Evolutionary conservation across 2,797 vertebrate genomes (phyloP), one percentile per base, ranked within the genome.

Genomic region (Eospalax fontanierii): DNA sequence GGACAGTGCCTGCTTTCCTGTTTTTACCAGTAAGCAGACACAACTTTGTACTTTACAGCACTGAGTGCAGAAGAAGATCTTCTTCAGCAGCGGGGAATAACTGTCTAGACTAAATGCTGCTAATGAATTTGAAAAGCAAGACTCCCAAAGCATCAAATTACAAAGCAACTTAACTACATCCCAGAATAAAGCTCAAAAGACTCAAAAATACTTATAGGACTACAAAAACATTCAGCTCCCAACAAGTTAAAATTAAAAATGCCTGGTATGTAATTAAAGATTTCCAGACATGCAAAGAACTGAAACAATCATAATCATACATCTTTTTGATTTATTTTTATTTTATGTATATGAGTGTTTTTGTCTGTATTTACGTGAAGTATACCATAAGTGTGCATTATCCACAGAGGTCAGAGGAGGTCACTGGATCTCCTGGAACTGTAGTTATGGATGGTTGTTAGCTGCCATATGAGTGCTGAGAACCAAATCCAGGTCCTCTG

Each of bases 211-310:
- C 79, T 70, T 93, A 83, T 10, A 88, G 35, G 38, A 91, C 33
- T 70, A 75, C 6, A 81, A 91, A 82, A 95, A 22, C 6, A 43
- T 30, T 80, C 43, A 68, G 57, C 88, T 88, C 9, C 50, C 21
- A 81, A 90, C 2, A 84, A 74, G 40, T 26, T 90, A 94, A 91
- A 93, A 87, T 35, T 91, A 24, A 95, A 95, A 87, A 91, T 93
- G 30, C 30, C 65, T 89, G 61, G 2, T 33, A 76, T 63, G 71
- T 0, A 75, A 68, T 38, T 28, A 71, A 78, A 91, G 75, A 83
- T 74, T 71, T 38, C 1, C 15, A 91, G 21, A 73, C 46, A 68
- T 8, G 26, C 24, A 78, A 63, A 93, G 22, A 90, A 87, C 7
- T 71, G 16, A 92, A 59, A 71, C 30, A 83, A 61, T 54, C 68